phyloP scores from a whole-genome alignment of 1,140 invertebrate species.

The Manduca sexta region DNA sequence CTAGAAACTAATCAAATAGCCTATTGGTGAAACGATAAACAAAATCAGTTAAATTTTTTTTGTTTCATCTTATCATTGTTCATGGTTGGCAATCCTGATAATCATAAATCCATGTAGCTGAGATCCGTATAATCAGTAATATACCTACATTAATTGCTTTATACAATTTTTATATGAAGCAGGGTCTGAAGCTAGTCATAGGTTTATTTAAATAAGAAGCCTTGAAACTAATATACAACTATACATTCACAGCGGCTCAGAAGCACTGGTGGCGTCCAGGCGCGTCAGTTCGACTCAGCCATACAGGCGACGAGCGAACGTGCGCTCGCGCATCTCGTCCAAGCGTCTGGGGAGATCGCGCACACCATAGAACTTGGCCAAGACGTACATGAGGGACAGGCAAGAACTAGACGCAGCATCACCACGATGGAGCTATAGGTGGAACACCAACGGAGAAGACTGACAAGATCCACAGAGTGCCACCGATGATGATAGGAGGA shows the following conservation, averaged over 20 bases:
- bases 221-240: not conserved
- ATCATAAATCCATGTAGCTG: no score
- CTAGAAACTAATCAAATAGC: no score
- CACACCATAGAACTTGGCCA: conserved; percentile 35
- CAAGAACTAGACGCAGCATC: conserved; percentile 35
- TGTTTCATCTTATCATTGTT: no score
- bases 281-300: conserved; percentile 38
- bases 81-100: no score
- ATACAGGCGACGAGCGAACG: conserved; percentile 46
- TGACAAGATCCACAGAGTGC: conserved; percentile 47
- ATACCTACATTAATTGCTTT: no score
- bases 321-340: conserved; percentile 46
- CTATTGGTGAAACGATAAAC: no score
- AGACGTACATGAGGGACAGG: conserved; percentile 44
- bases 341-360: conserved; percentile 44
- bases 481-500: conserved; percentile 47
- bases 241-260: conserved; percentile 30
- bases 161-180: no score
- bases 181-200: no score
- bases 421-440: conserved; percentile 42
- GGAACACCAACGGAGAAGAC: conserved; percentile 33
- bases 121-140: no score
- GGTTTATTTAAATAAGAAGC: no score
- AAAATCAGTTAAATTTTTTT: no score
- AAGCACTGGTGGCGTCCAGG: conserved; percentile 34